phyloP scores from a whole-genome alignment of 2,888 invertebrate genomes.

The Diarsia dahlii region DNA sequence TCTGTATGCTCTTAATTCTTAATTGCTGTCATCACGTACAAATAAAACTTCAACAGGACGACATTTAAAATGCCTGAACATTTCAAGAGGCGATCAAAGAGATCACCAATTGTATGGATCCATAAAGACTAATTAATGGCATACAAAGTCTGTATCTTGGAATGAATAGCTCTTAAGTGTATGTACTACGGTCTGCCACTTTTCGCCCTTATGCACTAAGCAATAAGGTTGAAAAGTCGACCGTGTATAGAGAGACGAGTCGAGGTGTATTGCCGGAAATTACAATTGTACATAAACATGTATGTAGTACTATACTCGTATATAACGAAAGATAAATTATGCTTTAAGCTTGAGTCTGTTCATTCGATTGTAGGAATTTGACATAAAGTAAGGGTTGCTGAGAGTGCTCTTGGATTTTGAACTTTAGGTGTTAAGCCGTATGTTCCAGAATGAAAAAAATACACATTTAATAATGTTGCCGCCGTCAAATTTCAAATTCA shows the following conservation, averaged over 20 bases:
- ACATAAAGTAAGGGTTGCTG: neutral
- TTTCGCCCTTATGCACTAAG: no score
- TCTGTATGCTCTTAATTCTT: no score
- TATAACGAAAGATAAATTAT: slow-evolving; percentile 28
- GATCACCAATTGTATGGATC: slow-evolving; percentile 29
- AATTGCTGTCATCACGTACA: neutral
- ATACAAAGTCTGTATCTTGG: slow-evolving; percentile 20
- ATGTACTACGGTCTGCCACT: neutral
- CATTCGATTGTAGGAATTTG: neutral
- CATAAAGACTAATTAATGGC: slow-evolving; percentile 33
- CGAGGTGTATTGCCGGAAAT: slow-evolving; percentile 50
- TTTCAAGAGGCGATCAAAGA: slow-evolving; percentile 38
- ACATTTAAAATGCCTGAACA: slow-evolving; percentile 10
- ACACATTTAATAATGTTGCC: neutral
- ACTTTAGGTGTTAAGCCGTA: neutral
- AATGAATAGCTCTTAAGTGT: slow-evolving; percentile 9
- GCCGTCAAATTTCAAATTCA: no score
- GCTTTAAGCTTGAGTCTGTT: neutral
- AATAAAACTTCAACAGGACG: neutral
- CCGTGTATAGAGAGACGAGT: neutral
- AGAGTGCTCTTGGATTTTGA: neutral
- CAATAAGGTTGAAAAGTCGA: no score
- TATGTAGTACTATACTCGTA: neutral
- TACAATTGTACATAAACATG: slow-evolving; percentile 40
- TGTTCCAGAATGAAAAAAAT: neutral